Base-by-base conservation (phyloP, 2,113 vertebrate genomes). In the Callionymus lyra region DNA sequence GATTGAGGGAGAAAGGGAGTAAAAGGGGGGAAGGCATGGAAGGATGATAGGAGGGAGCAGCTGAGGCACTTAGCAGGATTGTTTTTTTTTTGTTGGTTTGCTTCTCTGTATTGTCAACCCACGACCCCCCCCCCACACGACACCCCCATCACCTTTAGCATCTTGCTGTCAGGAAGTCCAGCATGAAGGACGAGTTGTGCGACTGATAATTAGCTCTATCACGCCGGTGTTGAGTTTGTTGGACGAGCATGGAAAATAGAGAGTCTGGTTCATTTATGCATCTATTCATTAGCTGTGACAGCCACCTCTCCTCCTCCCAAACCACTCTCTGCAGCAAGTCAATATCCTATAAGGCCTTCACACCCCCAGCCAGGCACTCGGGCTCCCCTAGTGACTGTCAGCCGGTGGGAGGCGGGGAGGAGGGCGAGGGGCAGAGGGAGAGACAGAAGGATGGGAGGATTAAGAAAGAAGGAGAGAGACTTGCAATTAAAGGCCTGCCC, bases 211-310 rank as follows among this genome's bases (percentile, higher is more conserved):
- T 61, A 66, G 56, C 48, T 53, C 47, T 55, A 60, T 74, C 59
- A 70, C 34, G 50, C 49, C 47, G 35, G 19, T 16, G 12, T 31
- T 32, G 13, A 21, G 49, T 32, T 44, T 53, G 45, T 34, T 34
- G 12, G 17, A 47, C 18, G 15, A 10, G 9, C 44, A 15, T 10
- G 5, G 32, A 9, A 13, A 21, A 61, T 21, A 9, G 17, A 82
- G 51, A 46, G 59, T 54, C 76, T 76, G 67, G 74, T 79, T 79
- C 79, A 76, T 67, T 82, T 79, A 79, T 82, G 76, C 76, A 79
- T 82, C 79, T 79, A 79, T 82, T 82, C 79, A 82, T 82, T 82
- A 82, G 76, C 67, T 63, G 76, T 82, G 79, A 82, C 79, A 77
- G 76, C 76, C 71, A 70, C 79, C 72, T 79, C 71, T 71, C 76